Evolutionary conservation across 1,140 invertebrate genomes (phyloP), one percentile per base, ranked within the genome.

Genomic region (Ooceraea biroi): DNA sequence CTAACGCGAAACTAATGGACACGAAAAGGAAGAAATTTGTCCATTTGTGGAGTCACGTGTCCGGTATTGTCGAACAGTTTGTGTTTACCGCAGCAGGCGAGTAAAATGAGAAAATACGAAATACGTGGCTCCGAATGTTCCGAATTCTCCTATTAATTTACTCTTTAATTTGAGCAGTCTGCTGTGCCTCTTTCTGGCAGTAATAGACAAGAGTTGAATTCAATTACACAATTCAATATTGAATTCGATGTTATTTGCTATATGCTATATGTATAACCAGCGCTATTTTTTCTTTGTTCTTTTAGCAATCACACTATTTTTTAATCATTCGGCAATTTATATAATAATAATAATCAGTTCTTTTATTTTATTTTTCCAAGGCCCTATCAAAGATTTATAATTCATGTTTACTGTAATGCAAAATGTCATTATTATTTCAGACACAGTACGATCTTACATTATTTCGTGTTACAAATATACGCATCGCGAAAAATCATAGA

Each of bases 1-100:
- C 76, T 69, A 80, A 80, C 30, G 76, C 12, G 65, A 80, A 80
- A 46, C 76, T 80, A 80, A 80, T 78, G 65, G 41, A 71, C 65
- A 25, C 36, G 25, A 69, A 71, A 57, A 17, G 22, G 8, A 80
- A 80, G 76, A 80, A 80, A 69, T 46, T 80, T 71, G 76, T 44
- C 22, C 76, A 44, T 80, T 80, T 58, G 52, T 69, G 66, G 8
- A 68, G 69, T 27, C 57, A 44, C 63, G 1, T 44, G n/a, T 36
- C 30, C 17, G 36, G 17, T 57, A 0, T 36, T 58, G 50, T 80
- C 65, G 41, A 46, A 71, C 76, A 12, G n/a, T 58, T 57, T 30
- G 22, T 27, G 50, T 78, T 57, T 27, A 68, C 63, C n/a, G 30
- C 12, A n/a, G 36, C 12, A 10, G 19, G 11, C n/a, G 25, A n/a